Evolutionary conservation across 2,888 invertebrate species (phyloP).

Genomic region (Muschampia plurimacula): DNA sequence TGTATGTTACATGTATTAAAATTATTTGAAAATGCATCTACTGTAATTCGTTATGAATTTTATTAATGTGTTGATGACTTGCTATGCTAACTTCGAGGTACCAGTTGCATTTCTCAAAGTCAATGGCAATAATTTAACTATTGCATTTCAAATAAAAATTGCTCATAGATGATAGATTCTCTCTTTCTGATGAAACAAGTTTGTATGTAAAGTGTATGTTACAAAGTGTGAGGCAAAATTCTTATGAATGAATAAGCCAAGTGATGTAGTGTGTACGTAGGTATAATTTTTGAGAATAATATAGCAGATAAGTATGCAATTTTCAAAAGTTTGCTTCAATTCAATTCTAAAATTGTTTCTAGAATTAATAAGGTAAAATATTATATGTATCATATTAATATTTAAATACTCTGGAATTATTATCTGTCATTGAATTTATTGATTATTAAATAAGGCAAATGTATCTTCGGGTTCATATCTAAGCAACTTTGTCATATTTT

Average conservation of each 20-base stretch:
- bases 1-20: slow-evolving; percentile 15
- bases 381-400: no score
- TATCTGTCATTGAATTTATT: no score
- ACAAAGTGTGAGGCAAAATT: slow-evolving; percentile 12
- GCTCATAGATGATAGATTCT: no score
- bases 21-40: background rate
- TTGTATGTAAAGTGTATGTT: background rate
- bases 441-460: no score
- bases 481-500: no score
- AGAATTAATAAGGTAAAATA: no score
- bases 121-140: background rate
- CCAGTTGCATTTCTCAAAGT: no score
- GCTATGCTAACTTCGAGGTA: background rate
- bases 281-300: background rate
- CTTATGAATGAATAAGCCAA: slow-evolving; percentile 34
- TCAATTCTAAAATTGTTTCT: no score
- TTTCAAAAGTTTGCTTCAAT: background rate
- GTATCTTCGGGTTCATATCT: no score
- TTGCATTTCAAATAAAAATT: background rate
- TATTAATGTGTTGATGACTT: background rate
- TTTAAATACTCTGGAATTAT: no score
- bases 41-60: background rate
- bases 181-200: background rate
- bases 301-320: background rate
- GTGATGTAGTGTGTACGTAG: slow-evolving; percentile 19